phyloP scores from a whole-genome alignment of 2,888 invertebrate species.

The Lamproptera curius region DNA sequence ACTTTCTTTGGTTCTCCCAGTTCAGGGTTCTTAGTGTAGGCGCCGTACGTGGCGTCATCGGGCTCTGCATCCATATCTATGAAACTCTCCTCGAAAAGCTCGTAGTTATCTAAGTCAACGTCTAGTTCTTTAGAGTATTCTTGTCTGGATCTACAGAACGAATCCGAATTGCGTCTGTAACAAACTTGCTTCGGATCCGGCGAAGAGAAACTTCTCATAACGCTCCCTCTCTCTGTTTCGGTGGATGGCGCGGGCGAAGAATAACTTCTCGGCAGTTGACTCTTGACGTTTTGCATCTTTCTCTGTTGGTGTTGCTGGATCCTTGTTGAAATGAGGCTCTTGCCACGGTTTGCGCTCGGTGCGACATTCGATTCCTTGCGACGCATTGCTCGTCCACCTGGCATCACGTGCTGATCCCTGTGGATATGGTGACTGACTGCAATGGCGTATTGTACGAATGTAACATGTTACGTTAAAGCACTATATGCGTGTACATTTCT shows the following conservation, averaged over 20 bases:
- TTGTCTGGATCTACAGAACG: slow-evolving; percentile 52
- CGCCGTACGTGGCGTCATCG: slow-evolving; percentile 46
- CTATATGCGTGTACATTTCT: slow-evolving; percentile 56
- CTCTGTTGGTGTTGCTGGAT: slow-evolving; percentile 59
- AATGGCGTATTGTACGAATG: slow-evolving; percentile 38
- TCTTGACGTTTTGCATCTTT: slow-evolving; percentile 47
- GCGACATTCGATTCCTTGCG: slow-evolving; percentile 52
- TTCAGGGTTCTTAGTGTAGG: slow-evolving; percentile 51
- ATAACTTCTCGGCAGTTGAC: slow-evolving; percentile 60
- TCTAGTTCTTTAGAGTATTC: slow-evolving; percentile 64
- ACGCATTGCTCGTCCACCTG: slow-evolving; percentile 41
- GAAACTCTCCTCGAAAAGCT: slow-evolving; percentile 63
- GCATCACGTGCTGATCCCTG: slow-evolving; percentile 45
- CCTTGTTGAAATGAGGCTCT: slow-evolving; percentile 60
- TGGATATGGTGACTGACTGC: slow-evolving; percentile 49
- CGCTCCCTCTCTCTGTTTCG: slow-evolving; percentile 49
- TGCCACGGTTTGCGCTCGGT: slow-evolving; percentile 46
- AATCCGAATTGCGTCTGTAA: slow-evolving; percentile 55
- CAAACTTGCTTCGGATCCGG: slow-evolving; percentile 59
- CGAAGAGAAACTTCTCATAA: slow-evolving; percentile 62
- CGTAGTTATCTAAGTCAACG: slow-evolving; percentile 64
- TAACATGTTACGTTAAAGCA: slow-evolving; percentile 54
- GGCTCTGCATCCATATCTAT: slow-evolving; percentile 68
- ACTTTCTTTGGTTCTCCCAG: slow-evolving; percentile 59
- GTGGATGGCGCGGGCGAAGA: slow-evolving; percentile 59